Conservation (phyloP, 2,113 vertebrate species). For the Ctenodactylus gundi region DNA sequence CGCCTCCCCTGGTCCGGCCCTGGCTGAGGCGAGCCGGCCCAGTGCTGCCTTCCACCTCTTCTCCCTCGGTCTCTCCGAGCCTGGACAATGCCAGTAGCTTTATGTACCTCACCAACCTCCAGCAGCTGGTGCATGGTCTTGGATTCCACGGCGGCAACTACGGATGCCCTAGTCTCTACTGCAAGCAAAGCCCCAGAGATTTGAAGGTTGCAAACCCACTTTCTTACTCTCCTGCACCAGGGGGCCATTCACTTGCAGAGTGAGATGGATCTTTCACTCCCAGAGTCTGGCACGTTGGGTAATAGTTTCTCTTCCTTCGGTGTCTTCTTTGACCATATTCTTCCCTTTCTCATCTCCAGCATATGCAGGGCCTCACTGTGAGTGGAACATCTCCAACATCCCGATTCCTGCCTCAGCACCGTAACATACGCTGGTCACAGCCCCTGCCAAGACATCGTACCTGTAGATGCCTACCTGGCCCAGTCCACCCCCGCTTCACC, state of each 20-base stretch:
- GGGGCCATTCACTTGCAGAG: not conserved
- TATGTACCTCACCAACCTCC: no score
- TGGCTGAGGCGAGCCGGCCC: not conserved
- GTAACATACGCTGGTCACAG: not conserved
- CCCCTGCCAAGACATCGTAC: not conserved
- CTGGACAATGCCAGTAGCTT: not conserved
- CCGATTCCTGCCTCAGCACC: not conserved
- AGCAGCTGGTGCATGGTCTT: rapidly evolving
- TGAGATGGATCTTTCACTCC: not conserved
- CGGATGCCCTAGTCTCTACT: rapidly evolving
- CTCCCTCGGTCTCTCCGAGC: rapidly evolving
- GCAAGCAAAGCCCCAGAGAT: not conserved
- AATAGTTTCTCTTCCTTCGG: not conserved
- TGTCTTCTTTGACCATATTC: not conserved
- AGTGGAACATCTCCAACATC: not conserved
- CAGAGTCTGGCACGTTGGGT: rapidly evolving
- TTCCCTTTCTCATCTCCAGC: not conserved
- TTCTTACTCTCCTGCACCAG: not conserved
- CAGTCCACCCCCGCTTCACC: rapidly evolving
- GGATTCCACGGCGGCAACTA: rapidly evolving
- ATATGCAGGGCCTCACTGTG: rapidly evolving
- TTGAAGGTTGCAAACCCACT: not conserved
- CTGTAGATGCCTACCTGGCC: not conserved
- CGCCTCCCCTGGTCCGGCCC: not conserved
- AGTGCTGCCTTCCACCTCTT: no score